Conservation (phyloP, 2,888 invertebrate genomes). For the Pollenia amentaria region DNA sequence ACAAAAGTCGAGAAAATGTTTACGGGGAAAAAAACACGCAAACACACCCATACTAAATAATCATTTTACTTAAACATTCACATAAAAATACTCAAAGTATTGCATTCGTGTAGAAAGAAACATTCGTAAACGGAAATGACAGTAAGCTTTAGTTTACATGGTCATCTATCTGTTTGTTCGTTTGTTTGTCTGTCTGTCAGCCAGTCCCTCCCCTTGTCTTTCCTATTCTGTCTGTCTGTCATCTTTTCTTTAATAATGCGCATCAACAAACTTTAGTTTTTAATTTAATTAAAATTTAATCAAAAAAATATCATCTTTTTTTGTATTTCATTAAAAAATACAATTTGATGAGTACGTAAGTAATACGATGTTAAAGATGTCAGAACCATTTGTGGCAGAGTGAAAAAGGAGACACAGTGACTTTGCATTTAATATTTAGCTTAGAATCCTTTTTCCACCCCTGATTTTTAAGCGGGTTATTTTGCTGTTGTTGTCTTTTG, state of each 20-base stretch:
- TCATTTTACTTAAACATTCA: not conserved
- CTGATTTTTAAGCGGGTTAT: conserved; percentile 8
- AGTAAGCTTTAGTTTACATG: conserved; percentile 59
- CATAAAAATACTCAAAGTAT: not conserved
- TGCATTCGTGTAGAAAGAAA: conserved; percentile 50
- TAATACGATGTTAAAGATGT: not conserved
- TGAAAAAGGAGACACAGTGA: too few relatives aligned
- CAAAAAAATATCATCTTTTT: conserved; percentile 43
- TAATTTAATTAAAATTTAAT: conserved; percentile 68
- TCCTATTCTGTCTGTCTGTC: conserved; percentile 14
- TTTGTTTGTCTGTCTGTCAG: conserved; percentile 11
- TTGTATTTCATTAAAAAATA: not conserved
- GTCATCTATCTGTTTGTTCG: conserved; percentile 6
- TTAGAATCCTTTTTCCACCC: not conserved
- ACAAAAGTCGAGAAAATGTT: too few relatives aligned
- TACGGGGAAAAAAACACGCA: too few relatives aligned
- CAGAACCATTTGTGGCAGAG: not conserved
- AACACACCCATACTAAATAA: not conserved
- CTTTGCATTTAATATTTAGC: conserved; percentile 7
- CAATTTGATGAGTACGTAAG: not conserved
- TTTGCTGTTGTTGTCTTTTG: not conserved
- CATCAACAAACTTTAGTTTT: conserved; percentile 48
- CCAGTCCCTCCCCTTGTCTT: not conserved
- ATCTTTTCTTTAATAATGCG: conserved; percentile 37
- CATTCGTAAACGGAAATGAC: conserved; percentile 58